Evolutionary conservation across 2,888 invertebrate species (phyloP).

Genomic region (Megastigmus dorsalis): DNA sequence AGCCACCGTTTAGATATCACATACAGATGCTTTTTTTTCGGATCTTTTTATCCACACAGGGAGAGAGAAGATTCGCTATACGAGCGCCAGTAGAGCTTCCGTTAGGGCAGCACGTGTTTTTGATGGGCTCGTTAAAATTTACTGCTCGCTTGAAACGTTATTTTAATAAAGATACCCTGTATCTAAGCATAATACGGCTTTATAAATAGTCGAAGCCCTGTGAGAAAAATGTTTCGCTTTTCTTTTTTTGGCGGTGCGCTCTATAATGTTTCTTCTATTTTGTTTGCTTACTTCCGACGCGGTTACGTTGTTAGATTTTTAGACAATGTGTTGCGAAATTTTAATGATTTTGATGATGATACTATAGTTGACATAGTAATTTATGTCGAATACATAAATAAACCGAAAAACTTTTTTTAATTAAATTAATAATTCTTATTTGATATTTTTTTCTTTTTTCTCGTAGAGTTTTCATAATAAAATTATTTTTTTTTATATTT

Average conservation of each 20-base stretch:
- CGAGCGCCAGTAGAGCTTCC: too few relatives aligned
- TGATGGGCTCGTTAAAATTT: conserved; percentile 36
- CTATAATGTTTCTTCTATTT: too few relatives aligned
- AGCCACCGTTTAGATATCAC: neutral
- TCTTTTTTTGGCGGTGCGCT: too few relatives aligned
- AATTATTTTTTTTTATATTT: too few relatives aligned
- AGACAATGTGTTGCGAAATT: neutral
- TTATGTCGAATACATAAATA: too few relatives aligned
- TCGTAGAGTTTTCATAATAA: too few relatives aligned
- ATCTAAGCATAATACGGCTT: neutral
- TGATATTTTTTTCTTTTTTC: too few relatives aligned
- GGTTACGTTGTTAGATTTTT: neutral
- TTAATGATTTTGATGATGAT: neutral
- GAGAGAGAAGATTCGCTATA: neutral
- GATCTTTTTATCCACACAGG: neutral
- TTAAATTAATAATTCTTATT: too few relatives aligned
- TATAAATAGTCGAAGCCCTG: neutral
- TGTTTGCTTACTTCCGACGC: too few relatives aligned
- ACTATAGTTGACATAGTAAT: neutral
- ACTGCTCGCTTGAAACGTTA: conserved; percentile 21
- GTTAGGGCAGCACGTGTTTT: conserved; percentile 24
- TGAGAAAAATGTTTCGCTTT: neutral
- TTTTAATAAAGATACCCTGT: conserved; percentile 38
- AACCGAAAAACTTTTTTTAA: too few relatives aligned
- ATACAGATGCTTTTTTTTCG: neutral